phyloP scores from a whole-genome alignment of 2,888 invertebrate species.

The Drosophila leonis region DNA sequence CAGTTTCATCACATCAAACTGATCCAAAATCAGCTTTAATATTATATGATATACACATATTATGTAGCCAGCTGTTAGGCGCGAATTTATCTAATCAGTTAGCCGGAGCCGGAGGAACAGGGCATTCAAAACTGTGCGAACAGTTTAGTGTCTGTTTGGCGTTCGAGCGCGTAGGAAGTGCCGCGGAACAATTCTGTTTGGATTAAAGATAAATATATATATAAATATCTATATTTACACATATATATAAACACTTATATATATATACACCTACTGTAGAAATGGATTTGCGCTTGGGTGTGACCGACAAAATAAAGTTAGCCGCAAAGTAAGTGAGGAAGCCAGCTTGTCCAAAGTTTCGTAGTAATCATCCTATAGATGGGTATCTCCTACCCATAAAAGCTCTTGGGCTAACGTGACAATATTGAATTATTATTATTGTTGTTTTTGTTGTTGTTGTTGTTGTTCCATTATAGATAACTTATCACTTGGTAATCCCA shows the following conservation, averaged over 20 bases:
- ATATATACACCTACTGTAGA: constrained; percentile 2
- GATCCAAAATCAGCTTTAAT: constrained; percentile 16
- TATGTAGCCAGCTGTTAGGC: constrained; percentile 49
- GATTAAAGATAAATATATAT: constrained; percentile 3
- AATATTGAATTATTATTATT: neutral
- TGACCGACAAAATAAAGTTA: constrained; percentile 44
- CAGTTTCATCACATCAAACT: constrained; percentile 7
- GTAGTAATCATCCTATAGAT: constrained; percentile 9
- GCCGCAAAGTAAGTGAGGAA: constrained; percentile 47
- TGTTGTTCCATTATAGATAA: constrained; percentile 2
- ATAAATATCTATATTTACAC: neutral
- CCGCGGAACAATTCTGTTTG: constrained; percentile 24
- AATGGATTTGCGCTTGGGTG: constrained; percentile 48
- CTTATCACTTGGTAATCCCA: constrained; percentile 1
- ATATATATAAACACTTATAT: constrained; percentile 12
- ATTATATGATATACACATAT: constrained; percentile 17
- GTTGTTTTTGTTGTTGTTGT: neutral
- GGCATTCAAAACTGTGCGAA: constrained; percentile 33
- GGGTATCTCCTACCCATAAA: neutral
- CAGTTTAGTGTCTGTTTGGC: constrained; percentile 57
- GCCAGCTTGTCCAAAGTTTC: neutral
- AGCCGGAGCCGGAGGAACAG: constrained; percentile 12
- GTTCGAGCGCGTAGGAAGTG: constrained; percentile 62
- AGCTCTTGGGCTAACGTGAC: neutral
- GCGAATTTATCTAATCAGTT: constrained; percentile 57